Evolutionary conservation across 2,888 invertebrate species (phyloP).

Genomic region (Napeogenes sylphis): DNA sequence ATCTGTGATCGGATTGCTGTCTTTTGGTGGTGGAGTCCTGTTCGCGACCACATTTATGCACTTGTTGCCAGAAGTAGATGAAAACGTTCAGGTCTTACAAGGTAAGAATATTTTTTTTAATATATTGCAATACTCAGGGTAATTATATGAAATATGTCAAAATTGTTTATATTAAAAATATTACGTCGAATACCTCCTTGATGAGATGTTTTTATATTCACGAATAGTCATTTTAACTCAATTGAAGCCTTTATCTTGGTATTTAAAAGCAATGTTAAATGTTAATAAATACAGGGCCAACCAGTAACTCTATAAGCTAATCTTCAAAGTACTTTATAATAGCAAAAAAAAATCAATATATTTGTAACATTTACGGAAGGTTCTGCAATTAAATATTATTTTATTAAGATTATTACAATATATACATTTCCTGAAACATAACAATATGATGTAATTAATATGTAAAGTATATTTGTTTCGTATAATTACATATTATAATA

Average conservation of each 20-base stretch:
- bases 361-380: too few species aligned
- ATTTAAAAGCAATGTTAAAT: conserved; percentile 16
- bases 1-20: conserved; percentile 80
- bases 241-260: conserved; percentile 9
- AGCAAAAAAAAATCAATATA: background rate
- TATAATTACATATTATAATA: too few species aligned
- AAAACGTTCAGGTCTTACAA: conserved; percentile 80
- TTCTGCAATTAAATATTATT: too few species aligned
- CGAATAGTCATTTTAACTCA: background rate
- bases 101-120: conserved; percentile 45
- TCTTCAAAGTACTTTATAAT: background rate
- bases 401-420: too few species aligned
- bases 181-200: too few species aligned
- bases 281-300: conserved; percentile 13
- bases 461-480: too few species aligned
- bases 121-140: too few species aligned
- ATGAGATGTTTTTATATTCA: background rate
- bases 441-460: too few species aligned
- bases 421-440: too few species aligned
- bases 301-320: conserved; percentile 10
- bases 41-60: conserved; percentile 90
- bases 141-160: background rate
- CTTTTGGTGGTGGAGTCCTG: conserved; percentile 89
- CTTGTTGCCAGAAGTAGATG: conserved; percentile 87
- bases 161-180: background rate